Conservation (phyloP, 1,140 invertebrate species). For the Penaeus vannamei region DNA sequence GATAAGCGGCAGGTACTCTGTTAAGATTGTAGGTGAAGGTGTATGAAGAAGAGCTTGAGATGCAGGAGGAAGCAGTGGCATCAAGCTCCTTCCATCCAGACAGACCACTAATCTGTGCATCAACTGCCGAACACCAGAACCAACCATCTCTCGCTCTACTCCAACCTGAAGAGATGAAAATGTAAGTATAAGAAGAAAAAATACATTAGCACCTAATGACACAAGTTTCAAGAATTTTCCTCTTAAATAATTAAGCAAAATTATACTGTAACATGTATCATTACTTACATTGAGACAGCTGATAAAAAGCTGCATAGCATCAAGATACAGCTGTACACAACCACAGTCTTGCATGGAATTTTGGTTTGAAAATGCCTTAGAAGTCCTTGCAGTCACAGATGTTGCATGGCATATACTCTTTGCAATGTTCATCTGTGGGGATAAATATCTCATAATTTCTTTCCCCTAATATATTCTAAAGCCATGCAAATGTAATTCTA, state of each 20-base stretch:
- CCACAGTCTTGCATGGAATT: conserved; percentile 75
- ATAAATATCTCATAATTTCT: conserved; percentile 58
- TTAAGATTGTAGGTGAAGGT: conserved; percentile 73
- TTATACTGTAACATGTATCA: not conserved
- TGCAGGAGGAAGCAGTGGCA: conserved; percentile 76
- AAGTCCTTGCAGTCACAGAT: conserved; percentile 75
- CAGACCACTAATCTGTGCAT: conserved; percentile 78
- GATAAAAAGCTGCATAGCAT: conserved; percentile 75
- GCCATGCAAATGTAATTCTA: not conserved
- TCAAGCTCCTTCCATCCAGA: conserved; percentile 74
- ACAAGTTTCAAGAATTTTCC: not conserved
- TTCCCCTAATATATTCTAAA: not conserved
- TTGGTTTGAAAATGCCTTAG: conserved; percentile 77
- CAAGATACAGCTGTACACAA: conserved; percentile 74
- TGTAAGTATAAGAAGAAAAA: conserved; percentile 27
- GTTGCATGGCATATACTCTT: conserved; percentile 73
- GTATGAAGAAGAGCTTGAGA: conserved; percentile 75
- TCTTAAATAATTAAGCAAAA: not conserved
- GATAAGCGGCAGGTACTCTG: conserved; percentile 77
- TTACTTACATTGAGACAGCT: conserved; percentile 72
- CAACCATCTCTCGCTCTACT: conserved; percentile 69
- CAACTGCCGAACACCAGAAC: conserved; percentile 75
- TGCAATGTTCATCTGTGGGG: conserved; percentile 57
- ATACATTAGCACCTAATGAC: conserved; percentile 20
- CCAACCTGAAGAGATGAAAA: conserved; percentile 67